These are phyloP conservation scores for Tortrix viridana DNA, from an alignment of 2,888 invertebrate species.

Conservation along the genomic window DNA sequence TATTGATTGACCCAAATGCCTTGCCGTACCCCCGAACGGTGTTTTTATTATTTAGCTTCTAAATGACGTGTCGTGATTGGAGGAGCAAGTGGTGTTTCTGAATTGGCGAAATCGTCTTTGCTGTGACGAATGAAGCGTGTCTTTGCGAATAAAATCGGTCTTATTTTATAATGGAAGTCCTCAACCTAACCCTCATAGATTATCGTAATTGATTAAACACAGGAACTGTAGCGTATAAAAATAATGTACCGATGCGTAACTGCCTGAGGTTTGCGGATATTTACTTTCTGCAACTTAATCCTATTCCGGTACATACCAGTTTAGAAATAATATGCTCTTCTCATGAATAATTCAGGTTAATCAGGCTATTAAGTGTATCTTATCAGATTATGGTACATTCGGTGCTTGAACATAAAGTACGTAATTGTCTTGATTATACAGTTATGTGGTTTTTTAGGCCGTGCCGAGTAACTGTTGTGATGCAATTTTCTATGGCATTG, in stretches of 20 bases:
- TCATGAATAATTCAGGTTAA: conserved; percentile 9
- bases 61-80: conserved; percentile 11
- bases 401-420: conserved; percentile 12
- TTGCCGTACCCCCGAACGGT: conserved; percentile 38
- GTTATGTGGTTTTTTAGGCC: conserved; percentile 23
- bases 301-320: conserved; percentile 1
- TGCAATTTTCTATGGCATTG: neutral
- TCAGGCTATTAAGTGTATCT: neutral
- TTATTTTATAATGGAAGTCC: too few species aligned
- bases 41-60: conserved; percentile 42
- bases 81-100: too few species aligned
- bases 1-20: conserved; percentile 78
- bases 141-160: too few species aligned
- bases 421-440: conserved; percentile 31
- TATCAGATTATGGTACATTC: neutral
- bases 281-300: conserved; percentile 7
- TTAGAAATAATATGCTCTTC: conserved; percentile 9
- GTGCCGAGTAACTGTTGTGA: neutral
- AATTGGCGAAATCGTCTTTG: too few species aligned
- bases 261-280: conserved; percentile 15
- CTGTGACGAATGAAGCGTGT: too few species aligned
- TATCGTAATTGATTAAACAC: neutral
- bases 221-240: neutral
- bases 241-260: conserved; percentile 17
- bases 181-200: conserved; percentile 3